Base-by-base conservation (phyloP, 2,888 invertebrate species). In the Polyploca ridens region DNA sequence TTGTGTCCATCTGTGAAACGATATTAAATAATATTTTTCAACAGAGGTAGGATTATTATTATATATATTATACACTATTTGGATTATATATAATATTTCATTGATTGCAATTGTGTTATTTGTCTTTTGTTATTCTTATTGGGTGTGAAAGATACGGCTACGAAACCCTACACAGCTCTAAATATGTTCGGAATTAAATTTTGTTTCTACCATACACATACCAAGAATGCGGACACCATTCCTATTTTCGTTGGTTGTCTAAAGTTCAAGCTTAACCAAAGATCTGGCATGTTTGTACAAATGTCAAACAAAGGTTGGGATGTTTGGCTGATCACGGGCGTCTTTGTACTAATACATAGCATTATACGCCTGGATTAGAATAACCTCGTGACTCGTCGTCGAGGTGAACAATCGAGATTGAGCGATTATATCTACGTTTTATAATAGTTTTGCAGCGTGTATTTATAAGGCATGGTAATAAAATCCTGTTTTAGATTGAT, bases 221-320 rank as follows among this genome's bases (percentile, higher is more conserved):
- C 64, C 72, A 84, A 79, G 73, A 82, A 90, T 88, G 87, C 86
- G 86, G 84, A 87, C 83, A 83, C 81, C 81, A 81, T 82, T 83
- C 76, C 73, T 80, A 75, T 82, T 82, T 83, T 78, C 75, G 76
- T 75, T 33, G 13, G 41, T 68, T 72, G 71, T 19, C 78, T 78
- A 85, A 87, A 86, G 88, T 86, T 89, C 87, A 90, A 84, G 81
- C 86, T 87, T 86, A 86, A 81, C 82, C 76, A 77, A 85, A 83
- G 83, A 84, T 84, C 86, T 81, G 80, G 80, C 84, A 81, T 81
- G 79, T 77, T 75, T 75, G 75, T 75, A 81, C 75, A 90, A 92
- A 93, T 91, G 91, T 85, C 91, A 91, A 82, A 35, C 77, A 91
- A 92, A 93, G 91, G 91, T 90, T 88, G 78, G 64, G 70, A 71